A percentile compares a stretch with the other conserved stretches of the same genome.
Conservation (phyloP, 30 jellyfish, hydroid and myxozoan genomes). For the Catostylus mosaicus region DNA sequence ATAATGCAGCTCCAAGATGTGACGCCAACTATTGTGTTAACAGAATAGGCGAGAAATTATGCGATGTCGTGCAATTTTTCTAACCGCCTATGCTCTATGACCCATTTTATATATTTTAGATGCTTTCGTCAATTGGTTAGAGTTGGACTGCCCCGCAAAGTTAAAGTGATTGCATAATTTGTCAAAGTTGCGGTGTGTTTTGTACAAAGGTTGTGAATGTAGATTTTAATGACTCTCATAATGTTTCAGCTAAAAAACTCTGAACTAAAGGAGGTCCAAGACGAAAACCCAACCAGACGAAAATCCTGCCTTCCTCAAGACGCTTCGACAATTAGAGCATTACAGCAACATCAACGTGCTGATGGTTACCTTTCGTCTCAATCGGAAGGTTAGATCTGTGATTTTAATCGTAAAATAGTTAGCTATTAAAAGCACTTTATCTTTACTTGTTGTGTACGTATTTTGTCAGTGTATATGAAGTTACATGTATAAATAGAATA, state of each 20-base stretch:
- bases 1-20: too few species aligned
- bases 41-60: too few species aligned
- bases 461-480: not conserved
- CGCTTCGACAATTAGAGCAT: slow-evolving; percentile 51
- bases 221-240: not conserved
- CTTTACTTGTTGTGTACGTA: slow-evolving; percentile 32
- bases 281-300: slow-evolving; percentile 46
- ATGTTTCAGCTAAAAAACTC: slow-evolving; percentile 23
- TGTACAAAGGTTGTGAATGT: too few species aligned
- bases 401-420: not conserved
- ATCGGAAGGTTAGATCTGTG: slow-evolving; percentile 38
- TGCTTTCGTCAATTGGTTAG: too few species aligned
- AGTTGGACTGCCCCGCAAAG: too few species aligned
- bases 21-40: too few species aligned
- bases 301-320: slow-evolving; percentile 73
- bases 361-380: slow-evolving; percentile 71
- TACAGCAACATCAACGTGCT: slow-evolving; percentile 67
- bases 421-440: not conserved
- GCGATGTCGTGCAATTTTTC: too few species aligned
- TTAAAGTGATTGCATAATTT: too few species aligned
- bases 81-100: too few species aligned
- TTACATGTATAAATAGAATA: not conserved
- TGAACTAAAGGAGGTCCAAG: slow-evolving; percentile 9
- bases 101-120: too few species aligned
- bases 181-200: too few species aligned